Evolutionary conservation across 2,888 invertebrate species (phyloP), one percentile per base, ranked within the genome.

Genomic region (Scaptodrosophila latifasciaeformis): DNA sequence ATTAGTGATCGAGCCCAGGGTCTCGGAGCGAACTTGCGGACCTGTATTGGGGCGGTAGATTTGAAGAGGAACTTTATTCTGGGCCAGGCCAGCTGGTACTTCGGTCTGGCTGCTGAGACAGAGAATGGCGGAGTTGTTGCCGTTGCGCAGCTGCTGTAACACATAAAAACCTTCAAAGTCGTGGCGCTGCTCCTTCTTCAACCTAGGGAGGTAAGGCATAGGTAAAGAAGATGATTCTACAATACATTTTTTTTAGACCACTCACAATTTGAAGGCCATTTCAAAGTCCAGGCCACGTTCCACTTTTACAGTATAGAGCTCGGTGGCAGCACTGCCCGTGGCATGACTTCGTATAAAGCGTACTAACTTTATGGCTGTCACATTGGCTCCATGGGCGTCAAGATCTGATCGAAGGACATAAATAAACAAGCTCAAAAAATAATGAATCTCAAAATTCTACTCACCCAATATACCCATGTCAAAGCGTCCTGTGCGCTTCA

Each of bases 41-140:
- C 99, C 99, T 0, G 97, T 98, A 86, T 98, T 98, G 10, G 99
- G 97, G 69, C 97, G 89, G 81, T 91, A 92, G 45, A 93, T 88
- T 77, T 91, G 91, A 80, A 90, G 91, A 88, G 92, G 89, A 67
- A 90, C 89, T 82, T 92, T 92, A 45, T 82, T 84, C n/a, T 56
- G 12, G 0, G 46, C 89, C 76, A 89, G 95, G 93, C 54, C 10
- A 7, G 15, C 6, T n/a, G 2, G 1, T 10, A 1, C 9, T 1
- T 46, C 18, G 42, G 34, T 2, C 2, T 51, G 37, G 2, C 43
- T 51, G 13, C 90, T 59, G 1, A 71, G 17, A 19, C 59, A 74
- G 13, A 98, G 89, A 56, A 97, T 92, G 3, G 95, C 94, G 0
- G 93, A 91, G 84, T 96, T 96, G 85, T 95, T 96, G 69, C 90